phyloP scores from a whole-genome alignment of 2,113 vertebrate species.

The Dicaeum eximium region DNA sequence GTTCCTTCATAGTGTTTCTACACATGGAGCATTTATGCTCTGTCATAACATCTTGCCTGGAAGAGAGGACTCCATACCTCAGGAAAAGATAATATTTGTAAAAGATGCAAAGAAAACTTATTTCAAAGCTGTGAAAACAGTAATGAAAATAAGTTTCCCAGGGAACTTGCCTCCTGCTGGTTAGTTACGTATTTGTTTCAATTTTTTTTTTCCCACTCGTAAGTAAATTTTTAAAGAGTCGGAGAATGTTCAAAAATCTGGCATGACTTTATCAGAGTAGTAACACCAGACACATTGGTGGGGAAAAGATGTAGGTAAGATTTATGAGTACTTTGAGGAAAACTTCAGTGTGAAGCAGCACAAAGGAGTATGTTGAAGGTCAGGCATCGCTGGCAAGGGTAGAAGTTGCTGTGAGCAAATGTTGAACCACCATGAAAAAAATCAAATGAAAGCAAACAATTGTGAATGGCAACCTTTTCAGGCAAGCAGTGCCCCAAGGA shows the following conservation, averaged over 20 bases:
- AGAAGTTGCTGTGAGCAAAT: background rate
- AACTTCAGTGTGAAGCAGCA: background rate
- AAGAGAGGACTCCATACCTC: background rate
- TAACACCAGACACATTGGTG: background rate
- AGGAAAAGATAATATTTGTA: conserved; percentile 6
- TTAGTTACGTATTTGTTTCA: background rate
- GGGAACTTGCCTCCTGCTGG: conserved; percentile 38
- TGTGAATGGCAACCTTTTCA: background rate
- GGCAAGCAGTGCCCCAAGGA: background rate
- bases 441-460: conserved; percentile 2
- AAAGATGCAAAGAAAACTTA: background rate
- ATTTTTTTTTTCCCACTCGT: rapidly evolving
- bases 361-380: background rate
- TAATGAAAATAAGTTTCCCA: background rate
- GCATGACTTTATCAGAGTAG: background rate
- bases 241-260: background rate
- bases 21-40: background rate
- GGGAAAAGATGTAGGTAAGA: background rate
- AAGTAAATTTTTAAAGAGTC: background rate
- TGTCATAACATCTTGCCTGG: background rate
- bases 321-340: background rate
- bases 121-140: conserved; percentile 26
- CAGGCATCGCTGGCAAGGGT: background rate
- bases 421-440: background rate
- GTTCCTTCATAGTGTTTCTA: background rate